Evolutionary conservation across 2,113 vertebrate genomes (phyloP), one percentile per base, ranked within the genome.

Genomic region (Dunckerocampus dactyliophorus): DNA sequence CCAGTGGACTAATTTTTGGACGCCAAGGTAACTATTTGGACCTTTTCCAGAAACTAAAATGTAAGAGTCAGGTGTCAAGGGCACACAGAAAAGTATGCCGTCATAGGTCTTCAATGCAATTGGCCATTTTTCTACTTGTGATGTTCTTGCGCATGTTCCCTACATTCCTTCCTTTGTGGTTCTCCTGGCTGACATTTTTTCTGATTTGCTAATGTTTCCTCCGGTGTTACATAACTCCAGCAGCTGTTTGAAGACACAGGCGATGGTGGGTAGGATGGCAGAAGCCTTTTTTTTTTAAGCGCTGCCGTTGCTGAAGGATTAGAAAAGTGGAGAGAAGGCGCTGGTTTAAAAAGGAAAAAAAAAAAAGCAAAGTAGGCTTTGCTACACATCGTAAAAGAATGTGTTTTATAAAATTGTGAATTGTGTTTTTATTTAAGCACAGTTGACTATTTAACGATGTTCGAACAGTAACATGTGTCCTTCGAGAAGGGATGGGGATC

Each of bases 191-290:
- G 21, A 58, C 46, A 58, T 55, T 39, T 51, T 46, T 68, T 76
- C 55, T 66, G 51, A 65, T 76, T 53, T 72, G 3, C 52, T 54
- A 3, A 57, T 59, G 67, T 65, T 47, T 71, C 58, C 54, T 60
- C 47, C 61, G 11, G 67, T 45, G 63, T 87, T 87, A 82, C 80
- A 76, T 79, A 85, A 86, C 85, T 75, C 72, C 73, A 54, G 77
- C 80, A 79, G 83, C 80, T 82, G 83, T 74, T 77, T 79, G 71
- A 83, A 80, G 77, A 65, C 62, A n/a, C 67, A 63, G 65, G 60
- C 64, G 47, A 63, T 20, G 16, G 59, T 24, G 45, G 52, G 28
- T 21, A 22, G 62, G 65, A 20, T 67, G 69, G 59, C 47, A 56
- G 60, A 84, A 85, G 76, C 83, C 47, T 49, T 20, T 49, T 58